Evolutionary conservation across 2,888 invertebrate genomes (phyloP), one percentile per base, ranked within the genome.

Genomic region (Neoaliturus tenellus): DNA sequence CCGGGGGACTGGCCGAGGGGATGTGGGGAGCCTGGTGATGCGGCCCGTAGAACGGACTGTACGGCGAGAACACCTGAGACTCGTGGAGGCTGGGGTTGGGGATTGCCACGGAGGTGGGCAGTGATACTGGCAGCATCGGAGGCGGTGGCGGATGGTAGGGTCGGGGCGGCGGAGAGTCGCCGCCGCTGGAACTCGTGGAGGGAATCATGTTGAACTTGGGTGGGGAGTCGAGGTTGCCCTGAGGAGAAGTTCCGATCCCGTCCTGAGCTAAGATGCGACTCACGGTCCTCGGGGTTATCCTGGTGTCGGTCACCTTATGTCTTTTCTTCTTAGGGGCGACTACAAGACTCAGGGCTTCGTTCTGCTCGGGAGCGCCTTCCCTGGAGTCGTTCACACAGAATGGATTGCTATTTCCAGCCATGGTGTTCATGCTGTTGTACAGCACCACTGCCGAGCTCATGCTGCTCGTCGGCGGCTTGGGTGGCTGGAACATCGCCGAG

Each of bases 251-350:
- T 82, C 94, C 94, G 88, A 94, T 93, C 71, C 95, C 96, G 88
- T 97, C 97, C 90, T 95, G 95, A 78, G 96, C 96, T 88, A 97
- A 91, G 87, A 97, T 95, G 87, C 97, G 93, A 90, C 96, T 97
- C 69, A 97, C 97, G 75, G 98, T 97, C 87, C 98, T 93, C 28
- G 98, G 97, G 41, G 98, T 97, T 88, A 98, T 96, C 88, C 98
- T 93, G 82, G 98, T 97, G 90, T 98, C 98, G 48, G 98, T 98
- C 89, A 91, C 97, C 95, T 99, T 99, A 90, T 98, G 98, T 83
- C 99, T 93, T 92, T 98, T 98, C 93, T 98, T 98, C 92, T 98
- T 98, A 1, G 97, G 97, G 71, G 97, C 96, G 88, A 98, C 98
- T 84, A 99, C 98, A 88, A 98, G 93, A 90, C 98, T 98, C 83